Conservation (phyloP, 30 jellyfish, hydroid and myxozoan species). For the Aurelia aurita region DNA sequence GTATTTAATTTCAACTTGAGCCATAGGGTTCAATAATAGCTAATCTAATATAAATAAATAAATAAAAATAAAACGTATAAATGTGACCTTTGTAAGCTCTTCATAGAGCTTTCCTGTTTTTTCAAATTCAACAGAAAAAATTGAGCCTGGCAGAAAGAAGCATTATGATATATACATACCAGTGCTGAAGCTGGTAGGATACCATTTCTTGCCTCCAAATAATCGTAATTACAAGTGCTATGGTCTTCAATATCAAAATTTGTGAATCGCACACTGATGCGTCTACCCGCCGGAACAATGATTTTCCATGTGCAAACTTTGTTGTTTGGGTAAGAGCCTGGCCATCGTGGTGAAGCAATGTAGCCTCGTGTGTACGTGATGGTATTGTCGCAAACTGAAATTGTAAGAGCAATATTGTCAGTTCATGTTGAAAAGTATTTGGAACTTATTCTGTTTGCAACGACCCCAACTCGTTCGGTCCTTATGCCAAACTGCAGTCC, state of each 20-base stretch:
- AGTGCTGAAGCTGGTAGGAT: slow-evolving; percentile 33
- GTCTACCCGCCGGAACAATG: slow-evolving; percentile 58
- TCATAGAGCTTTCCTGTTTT: no score
- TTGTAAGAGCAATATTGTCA: background rate
- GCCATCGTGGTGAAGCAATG: slow-evolving; percentile 81
- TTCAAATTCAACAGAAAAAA: no score
- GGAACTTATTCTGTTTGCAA: no score
- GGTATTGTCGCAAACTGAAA: slow-evolving; percentile 57
- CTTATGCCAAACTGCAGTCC: no score
- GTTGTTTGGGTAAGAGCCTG: slow-evolving; percentile 59
- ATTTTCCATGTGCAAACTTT: slow-evolving; percentile 66
- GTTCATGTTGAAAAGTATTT: no score
- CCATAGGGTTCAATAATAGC: no score
- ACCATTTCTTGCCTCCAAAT: slow-evolving; percentile 76
- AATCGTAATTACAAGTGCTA: slow-evolving; percentile 60
- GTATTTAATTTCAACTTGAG: no score
- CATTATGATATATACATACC: slow-evolving; percentile 27
- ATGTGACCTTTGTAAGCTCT: no score
- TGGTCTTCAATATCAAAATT: slow-evolving; percentile 76
- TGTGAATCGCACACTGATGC: slow-evolving; percentile 56
- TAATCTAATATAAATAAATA: no score
- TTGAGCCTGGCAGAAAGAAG: no score
- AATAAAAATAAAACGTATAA: no score
- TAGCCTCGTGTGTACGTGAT: slow-evolving; percentile 75
- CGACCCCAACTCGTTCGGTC: no score